A percentile compares a stretch with the other conserved stretches of the same genome.
phyloP scores from a whole-genome alignment of 2,797 vertebrate genomes.

The Huso huso region DNA sequence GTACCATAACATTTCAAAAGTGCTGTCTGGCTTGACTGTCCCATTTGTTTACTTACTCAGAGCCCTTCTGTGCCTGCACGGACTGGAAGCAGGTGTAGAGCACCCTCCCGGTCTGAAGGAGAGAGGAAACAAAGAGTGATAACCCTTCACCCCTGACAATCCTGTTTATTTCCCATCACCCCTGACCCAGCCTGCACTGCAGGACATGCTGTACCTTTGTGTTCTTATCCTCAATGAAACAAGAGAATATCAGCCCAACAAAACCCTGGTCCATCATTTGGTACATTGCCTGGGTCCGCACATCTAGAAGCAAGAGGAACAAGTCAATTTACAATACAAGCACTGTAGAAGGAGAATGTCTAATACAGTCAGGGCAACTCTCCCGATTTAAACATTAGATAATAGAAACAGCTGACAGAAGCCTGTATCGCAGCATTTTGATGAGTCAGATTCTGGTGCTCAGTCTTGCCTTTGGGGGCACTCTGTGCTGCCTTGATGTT shows the following conservation, averaged over 20 bases:
- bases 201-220: conserved; percentile 60
- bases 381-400: no score
- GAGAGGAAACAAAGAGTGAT: neutral
- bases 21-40: neutral
- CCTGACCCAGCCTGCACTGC: conserved; percentile 8
- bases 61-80: conserved; percentile 85
- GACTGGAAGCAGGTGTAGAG: conserved; percentile 97
- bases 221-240: conserved; percentile 96
- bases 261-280: conserved; percentile 98
- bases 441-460: no score
- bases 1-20: no score
- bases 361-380: no score
- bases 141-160: neutral
- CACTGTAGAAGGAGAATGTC: no score
- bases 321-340: neutral
- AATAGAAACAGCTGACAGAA: no score
- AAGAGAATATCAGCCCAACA: conserved; percentile 93
- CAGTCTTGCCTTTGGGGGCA: no score
- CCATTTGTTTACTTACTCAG: conserved; percentile 67
- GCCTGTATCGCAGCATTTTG: no score
- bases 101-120: conserved; percentile 76
- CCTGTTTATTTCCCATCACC: no score
- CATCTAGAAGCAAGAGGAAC: conserved; percentile 52
- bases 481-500: no score
- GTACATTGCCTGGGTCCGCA: conserved; percentile 97